Conservation (phyloP, 2,113 vertebrate genomes). For the Neolamprologus toae region DNA sequence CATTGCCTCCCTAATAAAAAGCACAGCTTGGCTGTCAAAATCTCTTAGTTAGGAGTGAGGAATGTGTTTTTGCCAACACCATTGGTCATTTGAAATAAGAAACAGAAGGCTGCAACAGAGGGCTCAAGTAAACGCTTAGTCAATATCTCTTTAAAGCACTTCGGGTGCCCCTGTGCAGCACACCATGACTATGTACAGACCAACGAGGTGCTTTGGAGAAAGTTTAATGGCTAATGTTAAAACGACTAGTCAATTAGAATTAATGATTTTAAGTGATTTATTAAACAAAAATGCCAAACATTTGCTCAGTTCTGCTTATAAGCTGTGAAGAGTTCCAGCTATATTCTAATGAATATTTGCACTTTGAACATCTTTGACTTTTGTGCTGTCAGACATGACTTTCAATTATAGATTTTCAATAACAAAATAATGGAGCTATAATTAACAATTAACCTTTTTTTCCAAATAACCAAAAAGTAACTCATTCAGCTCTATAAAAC, state of each 20-base stretch:
- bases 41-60: constrained; percentile 33
- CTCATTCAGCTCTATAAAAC: background rate
- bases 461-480: background rate
- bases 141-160: constrained; percentile 41
- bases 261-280: background rate
- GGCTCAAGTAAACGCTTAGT: constrained; percentile 35
- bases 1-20: constrained; percentile 35
- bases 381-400: background rate
- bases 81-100: constrained; percentile 46
- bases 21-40: constrained; percentile 50
- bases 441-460: background rate
- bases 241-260: background rate
- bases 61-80: constrained; percentile 29
- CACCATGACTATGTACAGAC: background rate
- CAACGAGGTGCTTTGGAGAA: background rate
- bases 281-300: background rate
- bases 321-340: background rate
- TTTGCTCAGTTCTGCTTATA: background rate
- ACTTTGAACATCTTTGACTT: background rate
- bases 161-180: background rate
- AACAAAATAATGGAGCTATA: background rate
- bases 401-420: background rate
- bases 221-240: background rate
- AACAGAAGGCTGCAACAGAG: constrained; percentile 39
- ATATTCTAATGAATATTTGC: background rate